phyloP scores from a whole-genome alignment of 2,888 invertebrate species.

The Hirtodrosophila duncani region DNA sequence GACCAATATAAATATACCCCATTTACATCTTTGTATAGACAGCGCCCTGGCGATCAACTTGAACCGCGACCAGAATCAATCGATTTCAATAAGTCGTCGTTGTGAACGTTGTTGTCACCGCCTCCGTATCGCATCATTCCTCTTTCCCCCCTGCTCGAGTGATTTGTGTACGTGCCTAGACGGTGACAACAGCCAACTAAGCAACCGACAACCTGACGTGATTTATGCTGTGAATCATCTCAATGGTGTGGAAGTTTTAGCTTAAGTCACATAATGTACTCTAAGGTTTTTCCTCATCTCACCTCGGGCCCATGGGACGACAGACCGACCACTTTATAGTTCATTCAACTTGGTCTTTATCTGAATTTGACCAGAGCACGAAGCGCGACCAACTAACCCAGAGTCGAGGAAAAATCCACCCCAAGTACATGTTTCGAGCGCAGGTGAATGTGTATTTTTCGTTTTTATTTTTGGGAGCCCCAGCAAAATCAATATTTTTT shows the following conservation, averaged over 20 bases:
- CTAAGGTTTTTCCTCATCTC: no score
- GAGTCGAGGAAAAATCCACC: constrained; percentile 27
- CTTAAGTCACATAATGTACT: constrained; percentile 1
- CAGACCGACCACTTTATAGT: constrained; percentile 1
- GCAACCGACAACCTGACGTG: no score
- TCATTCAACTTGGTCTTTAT: constrained; percentile 22
- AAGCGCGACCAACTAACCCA: constrained; percentile 42
- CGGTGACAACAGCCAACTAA: constrained; percentile 19
- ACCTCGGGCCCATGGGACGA: no score
- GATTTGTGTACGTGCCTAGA: constrained; percentile 40
- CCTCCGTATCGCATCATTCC: no score
- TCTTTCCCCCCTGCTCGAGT: not conserved
- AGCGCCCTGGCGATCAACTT: no score
- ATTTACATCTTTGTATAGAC: no score
- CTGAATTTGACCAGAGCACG: constrained; percentile 3
- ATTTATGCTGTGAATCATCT: constrained; percentile 54
- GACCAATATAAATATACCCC: no score
- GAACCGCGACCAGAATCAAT: constrained; percentile 44
- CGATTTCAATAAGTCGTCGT: constrained; percentile 54
- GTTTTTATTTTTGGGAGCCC: constrained; percentile 30
- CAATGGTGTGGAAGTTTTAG: not conserved
- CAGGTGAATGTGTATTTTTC: constrained; percentile 27
- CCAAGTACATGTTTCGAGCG: constrained; percentile 1
- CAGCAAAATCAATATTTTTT: constrained; percentile 39
- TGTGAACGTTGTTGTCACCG: no score